phyloP scores from a whole-genome alignment of 2,797 vertebrate genomes.

The Merluccius polli region DNA sequence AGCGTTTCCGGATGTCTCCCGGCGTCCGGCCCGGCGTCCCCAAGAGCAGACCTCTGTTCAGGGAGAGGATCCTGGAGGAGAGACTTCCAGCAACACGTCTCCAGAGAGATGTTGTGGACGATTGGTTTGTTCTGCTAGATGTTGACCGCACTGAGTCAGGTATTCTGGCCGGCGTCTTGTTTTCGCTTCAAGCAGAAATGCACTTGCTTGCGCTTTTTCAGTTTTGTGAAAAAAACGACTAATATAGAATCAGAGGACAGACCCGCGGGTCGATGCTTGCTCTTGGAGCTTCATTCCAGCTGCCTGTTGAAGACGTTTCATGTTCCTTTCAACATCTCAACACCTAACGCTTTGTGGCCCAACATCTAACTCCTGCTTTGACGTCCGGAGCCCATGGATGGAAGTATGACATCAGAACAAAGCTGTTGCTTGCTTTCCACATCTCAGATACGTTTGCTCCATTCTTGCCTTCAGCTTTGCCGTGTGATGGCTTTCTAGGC shows the following conservation, averaged over 20 bases:
- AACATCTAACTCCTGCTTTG: conserved; percentile 29
- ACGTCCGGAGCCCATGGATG: conserved; percentile 11
- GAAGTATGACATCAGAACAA: conserved; percentile 13
- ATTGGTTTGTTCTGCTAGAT: conserved; percentile 75
- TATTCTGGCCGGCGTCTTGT: conserved; percentile 38
- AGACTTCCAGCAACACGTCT: conserved; percentile 26
- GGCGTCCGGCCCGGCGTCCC: conserved; percentile 27
- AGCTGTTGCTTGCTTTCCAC: conserved; percentile 32
- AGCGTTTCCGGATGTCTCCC: conserved; percentile 30
- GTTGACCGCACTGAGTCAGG: conserved; percentile 56
- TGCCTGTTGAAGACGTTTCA: not conserved
- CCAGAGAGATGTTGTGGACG: conserved; percentile 52
- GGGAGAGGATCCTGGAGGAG: conserved; percentile 53
- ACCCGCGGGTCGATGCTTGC: not conserved
- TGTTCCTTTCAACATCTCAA: conserved; percentile 22
- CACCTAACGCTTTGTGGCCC: conserved; percentile 22
- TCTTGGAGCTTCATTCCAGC: not conserved
- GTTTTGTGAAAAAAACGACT: not conserved
- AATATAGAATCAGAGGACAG: not conserved
- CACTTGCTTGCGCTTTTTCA: not conserved
- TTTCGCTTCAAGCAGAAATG: conserved; percentile 1
- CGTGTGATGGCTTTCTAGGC: conserved; percentile 22
- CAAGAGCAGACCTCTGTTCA: conserved; percentile 48
- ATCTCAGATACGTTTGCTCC: conserved; percentile 34
- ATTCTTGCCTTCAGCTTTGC: conserved; percentile 10